phyloP scores from a whole-genome alignment of 2,113 vertebrate genomes.

The Eulemur rufifrons region DNA sequence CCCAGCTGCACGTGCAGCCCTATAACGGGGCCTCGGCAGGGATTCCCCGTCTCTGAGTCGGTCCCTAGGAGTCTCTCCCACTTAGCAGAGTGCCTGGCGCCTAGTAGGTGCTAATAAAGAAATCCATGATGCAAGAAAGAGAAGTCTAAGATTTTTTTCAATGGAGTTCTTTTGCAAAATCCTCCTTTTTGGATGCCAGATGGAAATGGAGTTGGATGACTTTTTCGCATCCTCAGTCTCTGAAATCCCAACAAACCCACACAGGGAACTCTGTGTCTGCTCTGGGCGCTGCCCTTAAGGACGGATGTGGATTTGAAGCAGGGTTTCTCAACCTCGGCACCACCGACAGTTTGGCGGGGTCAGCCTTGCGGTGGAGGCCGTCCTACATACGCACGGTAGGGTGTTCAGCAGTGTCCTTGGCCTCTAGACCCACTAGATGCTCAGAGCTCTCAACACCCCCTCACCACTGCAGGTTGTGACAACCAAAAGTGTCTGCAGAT shows the following conservation, averaged over 20 bases:
- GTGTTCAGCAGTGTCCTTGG: too few relatives aligned
- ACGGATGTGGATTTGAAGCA: background rate
- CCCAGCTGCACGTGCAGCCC: background rate
- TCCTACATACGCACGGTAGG: too few relatives aligned
- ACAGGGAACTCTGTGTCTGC: background rate
- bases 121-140: background rate
- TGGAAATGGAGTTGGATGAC: background rate
- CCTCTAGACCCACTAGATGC: background rate
- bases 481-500: background rate
- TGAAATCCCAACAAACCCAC: background rate
- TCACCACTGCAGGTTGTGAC: background rate
- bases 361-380: background rate
- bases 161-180: background rate
- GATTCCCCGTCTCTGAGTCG: fast-evolving
- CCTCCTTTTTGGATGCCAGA: background rate
- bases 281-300: background rate
- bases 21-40: fast-evolving
- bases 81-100: background rate
- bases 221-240: background rate
- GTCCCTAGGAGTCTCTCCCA: background rate
- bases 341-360: fast-evolving
- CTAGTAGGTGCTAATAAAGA: background rate
- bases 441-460: too few relatives aligned
- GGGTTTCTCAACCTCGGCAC: background rate
- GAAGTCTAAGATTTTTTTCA: background rate